phyloP scores from a whole-genome alignment of 92 coral and sea anemone genomes.

The Epizoanthus ramosus region DNA sequence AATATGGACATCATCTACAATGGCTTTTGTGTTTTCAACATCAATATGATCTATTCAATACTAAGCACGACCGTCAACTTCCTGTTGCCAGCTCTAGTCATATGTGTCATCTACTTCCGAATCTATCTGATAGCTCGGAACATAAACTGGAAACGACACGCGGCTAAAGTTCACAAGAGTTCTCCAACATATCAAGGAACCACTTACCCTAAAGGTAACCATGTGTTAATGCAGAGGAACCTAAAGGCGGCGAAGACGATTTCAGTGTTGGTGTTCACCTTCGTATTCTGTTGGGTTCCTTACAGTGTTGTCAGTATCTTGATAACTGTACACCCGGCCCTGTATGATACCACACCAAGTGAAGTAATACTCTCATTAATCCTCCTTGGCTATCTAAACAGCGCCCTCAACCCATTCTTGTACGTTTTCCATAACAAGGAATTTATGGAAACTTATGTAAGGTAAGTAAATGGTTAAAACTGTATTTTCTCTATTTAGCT shows the following conservation, averaged over 20 bases:
- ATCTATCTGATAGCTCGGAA: constrained; percentile 47
- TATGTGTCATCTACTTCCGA: constrained; percentile 46
- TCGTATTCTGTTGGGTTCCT: constrained; percentile 68
- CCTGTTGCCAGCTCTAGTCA: constrained; percentile 42
- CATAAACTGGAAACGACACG: background rate
- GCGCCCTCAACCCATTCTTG: constrained; percentile 40
- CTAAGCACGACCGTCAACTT: constrained; percentile 41
- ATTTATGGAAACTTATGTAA: constrained; percentile 29
- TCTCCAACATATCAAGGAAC: background rate
- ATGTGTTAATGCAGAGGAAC: constrained; percentile 41
- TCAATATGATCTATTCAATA: constrained; percentile 5
- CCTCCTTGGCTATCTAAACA: constrained; percentile 34
- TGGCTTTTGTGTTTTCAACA: constrained; percentile 29
- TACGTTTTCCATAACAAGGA: constrained; percentile 37
- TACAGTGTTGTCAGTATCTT: constrained; percentile 49
- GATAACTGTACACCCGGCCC: constrained; percentile 16
- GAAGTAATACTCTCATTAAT: constrained; percentile 6
- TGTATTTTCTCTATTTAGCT: background rate
- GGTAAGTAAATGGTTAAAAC: constrained; percentile 18
- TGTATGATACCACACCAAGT: background rate
- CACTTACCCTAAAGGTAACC: constrained; percentile 17
- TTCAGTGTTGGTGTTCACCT: constrained; percentile 64
- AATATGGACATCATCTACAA: background rate
- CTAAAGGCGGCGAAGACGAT: constrained; percentile 64
- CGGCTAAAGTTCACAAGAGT: background rate